Evolutionary conservation across 2,888 invertebrate genomes (phyloP).

Genomic region (Drosophila parthenogenetica): DNA sequence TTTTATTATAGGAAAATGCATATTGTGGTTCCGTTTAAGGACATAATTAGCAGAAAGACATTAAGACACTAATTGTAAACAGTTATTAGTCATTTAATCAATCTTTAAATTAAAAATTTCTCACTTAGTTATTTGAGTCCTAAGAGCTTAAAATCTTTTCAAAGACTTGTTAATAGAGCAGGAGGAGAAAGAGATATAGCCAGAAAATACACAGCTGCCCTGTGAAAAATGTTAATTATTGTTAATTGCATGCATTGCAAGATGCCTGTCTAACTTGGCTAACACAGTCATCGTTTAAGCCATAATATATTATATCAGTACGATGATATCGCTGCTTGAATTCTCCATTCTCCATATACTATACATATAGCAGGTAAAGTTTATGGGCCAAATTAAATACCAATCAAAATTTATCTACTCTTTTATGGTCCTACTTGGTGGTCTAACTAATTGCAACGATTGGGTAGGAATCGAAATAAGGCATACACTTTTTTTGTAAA

Average conservation of each 20-base stretch:
- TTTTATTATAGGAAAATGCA: too few relatives aligned
- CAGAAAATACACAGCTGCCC: conserved; percentile 63
- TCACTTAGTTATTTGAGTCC: background rate
- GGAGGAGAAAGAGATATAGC: conserved; percentile 1
- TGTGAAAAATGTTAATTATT: conserved; percentile 72
- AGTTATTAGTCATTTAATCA: too few relatives aligned
- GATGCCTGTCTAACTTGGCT: conserved; percentile 11
- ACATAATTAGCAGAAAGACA: too few relatives aligned
- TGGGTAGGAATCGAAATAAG: too few relatives aligned
- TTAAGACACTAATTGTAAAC: too few relatives aligned
- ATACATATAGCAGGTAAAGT: conserved; percentile 10
- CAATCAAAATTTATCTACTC: conserved; percentile 28
- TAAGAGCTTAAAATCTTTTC: background rate
- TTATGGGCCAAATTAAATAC: conserved; percentile 17
- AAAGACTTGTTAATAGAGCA: conserved; percentile 15
- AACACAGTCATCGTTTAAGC: conserved; percentile 9
- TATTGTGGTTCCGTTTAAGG: too few relatives aligned
- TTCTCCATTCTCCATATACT: too few relatives aligned
- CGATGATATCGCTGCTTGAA: too few relatives aligned
- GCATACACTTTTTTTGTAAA: too few relatives aligned
- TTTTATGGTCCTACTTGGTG: background rate
- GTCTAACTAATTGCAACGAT: background rate
- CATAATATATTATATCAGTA: background rate
- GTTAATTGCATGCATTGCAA: conserved; percentile 51
- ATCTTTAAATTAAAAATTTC: too few relatives aligned